Base-by-base conservation (phyloP, 2,797 vertebrate genomes). In the Chaunax sp. region DNA sequence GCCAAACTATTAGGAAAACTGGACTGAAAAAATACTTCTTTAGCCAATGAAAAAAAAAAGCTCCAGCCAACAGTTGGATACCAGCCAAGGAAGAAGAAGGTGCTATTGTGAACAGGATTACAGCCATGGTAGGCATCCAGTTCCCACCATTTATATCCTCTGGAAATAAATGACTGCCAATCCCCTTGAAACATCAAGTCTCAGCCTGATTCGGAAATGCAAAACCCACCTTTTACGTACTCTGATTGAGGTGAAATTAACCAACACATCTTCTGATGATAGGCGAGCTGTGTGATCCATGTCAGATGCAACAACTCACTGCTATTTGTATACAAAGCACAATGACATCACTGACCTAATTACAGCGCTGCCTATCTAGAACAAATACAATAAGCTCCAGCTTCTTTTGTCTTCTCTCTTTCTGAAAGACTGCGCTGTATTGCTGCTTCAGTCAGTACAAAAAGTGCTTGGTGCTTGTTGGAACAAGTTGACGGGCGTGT, bases 401-500 rank as follows among this genome's bases (percentile, higher is more conserved):
- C 19, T 78, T 41, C 74, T 56, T 81, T 89, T 84, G 77, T 78
- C 64, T 54, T 50, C 41, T 14, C 40, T 35, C 18, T 43, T 49
- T 53, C 53, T 37, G 3, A 15, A 23, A 55, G 51, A 16, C 47
- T 49, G 46, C 63, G 46, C 10, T 49, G 70, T 80, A 56, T 52
- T 45, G 1, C 40, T 6, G 75, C 44, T 44, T 67, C 65, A 69
- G 60, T 9, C 46, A 5, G 61, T 11, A 22, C 70, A 52, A 25
- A 55, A 58, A 77, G 59, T 49, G 37, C 26, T 1, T 15, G 15
- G 28, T 64, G 80, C 88, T 38, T 90, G 90, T 90, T 64, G 19
- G 50, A 79, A 87, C 90, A 92, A 56, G 90, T 55, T 57, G 50
- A 71, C 71, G 0, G 84, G 57, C 70, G 64, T 80, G 77, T 58